Evolutionary conservation across 2,797 vertebrate species (phyloP), one percentile per base, ranked within the genome.

Genomic region (Leptodactylus fallax): DNA sequence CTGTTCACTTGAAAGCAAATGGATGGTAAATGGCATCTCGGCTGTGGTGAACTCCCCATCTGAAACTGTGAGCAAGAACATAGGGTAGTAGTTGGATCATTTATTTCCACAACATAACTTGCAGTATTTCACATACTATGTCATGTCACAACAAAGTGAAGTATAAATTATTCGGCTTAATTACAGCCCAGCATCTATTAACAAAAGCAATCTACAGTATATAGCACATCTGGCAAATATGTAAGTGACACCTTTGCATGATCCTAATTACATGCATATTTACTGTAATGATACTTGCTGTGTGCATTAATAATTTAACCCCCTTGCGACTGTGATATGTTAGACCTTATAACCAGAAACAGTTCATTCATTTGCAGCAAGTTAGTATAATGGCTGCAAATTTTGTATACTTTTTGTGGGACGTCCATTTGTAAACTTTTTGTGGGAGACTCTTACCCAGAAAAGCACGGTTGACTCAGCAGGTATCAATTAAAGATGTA

Each of bases 21-120:
- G 95, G 89, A 99, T 92, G 81, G 96, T 96, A 89, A 99, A 97
- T 90, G 94, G 95, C 95, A 97, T 93, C 93, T 99, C 98, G 0
- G 96, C 96, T 36, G 96, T 98, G 0, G 94, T 95, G 93, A 96
- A 93, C 4, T 97, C 95, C 3, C 98, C 97, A 23, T 97, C 96
- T 0, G 97, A 97, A 93, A 99, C 98, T 99, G 88, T 61, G 87
- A 92, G 60, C 72, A 80, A 83, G 72, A 79, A 74, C 55, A 74
- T 6, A n/a, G 25, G 58, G 65, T 65, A 74, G 71, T 45, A 81
- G 6, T 76, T 21, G 76, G 69, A 84, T 74, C 11, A 47, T 84
- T 56, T 84, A 85, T 47, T 85, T 74, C 36, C 13, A 13, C 16
- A 76, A 49, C 49, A 47, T 21, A 45, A 83, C 60, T 47, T 61